Conservation (phyloP, 2,113 vertebrate species). For the Lasiurus cinereus region DNA sequence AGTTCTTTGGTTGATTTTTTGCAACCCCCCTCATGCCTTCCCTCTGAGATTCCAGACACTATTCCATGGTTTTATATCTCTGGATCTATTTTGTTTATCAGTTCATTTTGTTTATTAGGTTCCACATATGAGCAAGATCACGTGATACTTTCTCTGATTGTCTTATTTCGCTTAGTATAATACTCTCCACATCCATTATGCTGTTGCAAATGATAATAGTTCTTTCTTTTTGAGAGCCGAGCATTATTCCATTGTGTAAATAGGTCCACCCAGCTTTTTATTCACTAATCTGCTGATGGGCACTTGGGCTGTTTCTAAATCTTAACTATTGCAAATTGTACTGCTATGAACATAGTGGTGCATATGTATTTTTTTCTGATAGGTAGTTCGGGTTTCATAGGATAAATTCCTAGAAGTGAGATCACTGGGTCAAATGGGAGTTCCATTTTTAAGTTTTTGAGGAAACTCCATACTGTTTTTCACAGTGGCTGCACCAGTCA, state of each 20-base stretch:
- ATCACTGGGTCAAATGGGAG: not conserved
- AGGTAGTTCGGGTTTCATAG: not conserved
- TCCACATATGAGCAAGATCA: not conserved
- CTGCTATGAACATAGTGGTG: not conserved
- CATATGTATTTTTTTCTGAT: not conserved
- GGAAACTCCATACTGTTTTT: no score
- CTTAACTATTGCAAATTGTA: not conserved
- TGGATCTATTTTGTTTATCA: not conserved
- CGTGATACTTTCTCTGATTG: not conserved
- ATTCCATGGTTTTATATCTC: no score
- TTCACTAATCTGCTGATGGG: not conserved
- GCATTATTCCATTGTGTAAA: not conserved
- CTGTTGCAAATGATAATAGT: not conserved
- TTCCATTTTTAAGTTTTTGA: not conserved
- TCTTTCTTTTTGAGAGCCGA: not conserved
- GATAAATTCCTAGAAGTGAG: not conserved
- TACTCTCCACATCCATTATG: not conserved
- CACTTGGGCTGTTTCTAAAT: not conserved
- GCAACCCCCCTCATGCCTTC: no score
- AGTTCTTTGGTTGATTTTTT: no score
- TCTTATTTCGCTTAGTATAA: not conserved
- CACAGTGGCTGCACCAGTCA: no score
- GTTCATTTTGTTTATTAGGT: not conserved
- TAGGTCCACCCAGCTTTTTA: not conserved
- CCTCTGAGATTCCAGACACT: no score